phyloP scores from a whole-genome alignment of 2,113 vertebrate genomes.

The Bagarius yarrelli region DNA sequence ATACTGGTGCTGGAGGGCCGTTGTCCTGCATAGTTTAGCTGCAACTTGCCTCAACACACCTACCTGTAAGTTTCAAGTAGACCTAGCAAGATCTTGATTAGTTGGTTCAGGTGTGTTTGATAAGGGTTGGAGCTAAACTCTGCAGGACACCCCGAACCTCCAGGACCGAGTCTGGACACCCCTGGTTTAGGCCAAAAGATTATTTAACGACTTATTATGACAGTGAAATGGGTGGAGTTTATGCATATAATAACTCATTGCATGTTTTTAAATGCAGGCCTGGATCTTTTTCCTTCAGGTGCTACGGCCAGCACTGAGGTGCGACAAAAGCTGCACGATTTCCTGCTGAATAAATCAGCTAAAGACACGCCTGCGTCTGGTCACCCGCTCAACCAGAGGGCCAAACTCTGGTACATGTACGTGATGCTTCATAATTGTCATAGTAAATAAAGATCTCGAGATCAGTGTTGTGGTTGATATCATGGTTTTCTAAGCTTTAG shows the following conservation, averaged over 20 bases:
- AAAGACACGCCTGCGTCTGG: slow-evolving; percentile 79
- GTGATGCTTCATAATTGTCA: slow-evolving; percentile 54
- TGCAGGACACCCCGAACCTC: too few species aligned
- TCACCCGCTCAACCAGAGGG: slow-evolving; percentile 79
- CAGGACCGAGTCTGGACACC: too few species aligned
- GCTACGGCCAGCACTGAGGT: slow-evolving; percentile 86
- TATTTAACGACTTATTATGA: too few species aligned
- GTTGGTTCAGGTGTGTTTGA: too few species aligned
- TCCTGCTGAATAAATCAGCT: slow-evolving; percentile 84
- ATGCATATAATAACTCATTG: background rate
- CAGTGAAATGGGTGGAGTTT: background rate
- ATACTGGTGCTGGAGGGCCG: too few species aligned
- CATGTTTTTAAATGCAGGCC: slow-evolving; percentile 23
- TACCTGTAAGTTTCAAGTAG: too few species aligned
- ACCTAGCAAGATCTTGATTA: too few species aligned
- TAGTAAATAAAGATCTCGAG: background rate
- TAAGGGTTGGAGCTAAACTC: too few species aligned
- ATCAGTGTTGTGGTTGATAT: background rate
- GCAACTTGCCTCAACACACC: too few species aligned
- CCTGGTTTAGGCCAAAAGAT: too few species aligned
- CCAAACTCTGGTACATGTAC: slow-evolving; percentile 88
- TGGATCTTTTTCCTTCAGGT: slow-evolving; percentile 65
- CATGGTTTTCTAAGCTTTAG: background rate
- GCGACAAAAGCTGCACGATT: slow-evolving; percentile 88
- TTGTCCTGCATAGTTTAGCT: too few species aligned